Evolutionary conservation across 2,797 vertebrate species (phyloP).

Genomic region (Esox masquinongy): DNA sequence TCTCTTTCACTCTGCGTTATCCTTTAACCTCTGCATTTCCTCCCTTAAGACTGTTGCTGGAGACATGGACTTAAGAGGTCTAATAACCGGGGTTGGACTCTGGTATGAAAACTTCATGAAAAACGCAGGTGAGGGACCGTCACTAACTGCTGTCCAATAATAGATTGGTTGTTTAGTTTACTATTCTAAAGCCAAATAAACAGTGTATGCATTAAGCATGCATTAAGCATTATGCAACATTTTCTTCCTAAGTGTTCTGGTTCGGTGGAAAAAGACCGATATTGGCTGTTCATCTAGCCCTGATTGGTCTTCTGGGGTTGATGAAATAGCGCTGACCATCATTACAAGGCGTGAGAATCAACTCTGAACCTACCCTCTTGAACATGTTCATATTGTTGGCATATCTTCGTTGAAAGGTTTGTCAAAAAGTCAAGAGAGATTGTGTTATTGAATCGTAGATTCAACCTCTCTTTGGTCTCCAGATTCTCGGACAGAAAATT

Average conservation of each 20-base stretch:
- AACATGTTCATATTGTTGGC: neutral
- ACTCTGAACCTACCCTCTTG: neutral
- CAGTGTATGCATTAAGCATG: neutral
- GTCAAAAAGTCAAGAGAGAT: neutral
- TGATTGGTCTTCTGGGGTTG: neutral
- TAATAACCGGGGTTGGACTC: slow-evolving; percentile 81
- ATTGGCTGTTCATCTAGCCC: neutral
- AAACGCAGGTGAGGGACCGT: slow-evolving; percentile 81
- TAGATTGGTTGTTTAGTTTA: neutral
- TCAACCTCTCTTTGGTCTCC: slow-evolving; percentile 15
- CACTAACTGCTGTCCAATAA: neutral
- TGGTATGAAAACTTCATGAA: slow-evolving; percentile 89
- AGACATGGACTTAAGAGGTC: slow-evolving; percentile 85
- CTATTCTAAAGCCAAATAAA: neutral
- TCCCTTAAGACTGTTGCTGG: slow-evolving; percentile 29
- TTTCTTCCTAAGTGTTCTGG: neutral
- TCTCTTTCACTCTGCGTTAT: slow-evolving; percentile 11
- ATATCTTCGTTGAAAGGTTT: neutral
- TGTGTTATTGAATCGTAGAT: neutral
- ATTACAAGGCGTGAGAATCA: neutral
- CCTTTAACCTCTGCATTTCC: slow-evolving; percentile 10
- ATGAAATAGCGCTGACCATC: neutral
- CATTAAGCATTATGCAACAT: neutral
- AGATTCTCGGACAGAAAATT: slow-evolving; percentile 88
- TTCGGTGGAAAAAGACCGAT: neutral